Percentiles rank a stretch among this genome's conserved stretches.
phyloP scores from a whole-genome alignment of 2,797 vertebrate genomes.

The Poeciliopsis infans region DNA sequence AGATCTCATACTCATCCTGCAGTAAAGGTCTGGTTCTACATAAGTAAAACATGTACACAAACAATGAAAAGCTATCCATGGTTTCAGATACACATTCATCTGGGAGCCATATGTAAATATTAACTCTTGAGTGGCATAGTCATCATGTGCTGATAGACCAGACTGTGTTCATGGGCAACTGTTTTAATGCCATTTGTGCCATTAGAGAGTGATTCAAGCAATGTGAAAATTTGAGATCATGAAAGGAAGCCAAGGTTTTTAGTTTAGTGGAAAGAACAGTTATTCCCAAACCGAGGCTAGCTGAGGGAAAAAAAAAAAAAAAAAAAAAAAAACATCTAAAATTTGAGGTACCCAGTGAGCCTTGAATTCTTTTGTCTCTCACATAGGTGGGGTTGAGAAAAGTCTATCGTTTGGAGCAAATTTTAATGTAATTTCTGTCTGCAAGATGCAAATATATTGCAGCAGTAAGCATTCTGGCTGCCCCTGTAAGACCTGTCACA shows the following conservation, averaged over 20 bases:
- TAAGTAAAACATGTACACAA: not conserved
- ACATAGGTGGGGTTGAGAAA: constrained; percentile 22
- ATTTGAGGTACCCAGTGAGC: not conserved
- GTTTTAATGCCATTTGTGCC: not conserved
- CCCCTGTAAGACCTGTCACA: constrained; percentile 49
- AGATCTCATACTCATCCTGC: not conserved
- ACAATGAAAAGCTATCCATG: not conserved
- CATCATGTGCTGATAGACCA: not conserved
- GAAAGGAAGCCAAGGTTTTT: constrained; percentile 17
- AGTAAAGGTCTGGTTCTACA: not conserved
- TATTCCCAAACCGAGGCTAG: not conserved
- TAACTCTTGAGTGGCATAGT: not conserved
- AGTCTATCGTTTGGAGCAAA: constrained; percentile 19
- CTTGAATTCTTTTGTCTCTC: not conserved
- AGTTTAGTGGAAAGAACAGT: constrained; percentile 49
- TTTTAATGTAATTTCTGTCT: constrained; percentile 55
- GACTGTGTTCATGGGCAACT: not conserved
- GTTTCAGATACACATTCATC: not conserved
- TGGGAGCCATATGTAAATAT: not conserved
- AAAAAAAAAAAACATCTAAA: not conserved
- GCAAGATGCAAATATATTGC: constrained; percentile 42
- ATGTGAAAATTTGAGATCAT: not conserved
- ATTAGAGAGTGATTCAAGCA: not conserved
- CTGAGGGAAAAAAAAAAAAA: constrained; percentile 34
- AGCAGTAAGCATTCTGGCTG: constrained; percentile 64